Base-by-base conservation (phyloP, 2,888 invertebrate species). In the Blastobasis lacticolella region DNA sequence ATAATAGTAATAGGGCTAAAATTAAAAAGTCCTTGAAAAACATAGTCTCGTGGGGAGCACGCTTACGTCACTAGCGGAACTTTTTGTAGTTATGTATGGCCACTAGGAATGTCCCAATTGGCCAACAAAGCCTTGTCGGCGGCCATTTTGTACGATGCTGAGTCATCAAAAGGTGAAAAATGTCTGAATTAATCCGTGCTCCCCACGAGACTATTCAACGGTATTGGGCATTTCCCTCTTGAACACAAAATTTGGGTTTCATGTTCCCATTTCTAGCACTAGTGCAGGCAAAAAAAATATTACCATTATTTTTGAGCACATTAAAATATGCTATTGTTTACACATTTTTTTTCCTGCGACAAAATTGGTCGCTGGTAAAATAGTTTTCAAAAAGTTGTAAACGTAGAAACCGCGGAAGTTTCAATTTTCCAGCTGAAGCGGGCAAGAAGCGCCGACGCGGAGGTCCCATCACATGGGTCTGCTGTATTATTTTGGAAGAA, bases 61-160 rank as follows among this genome's bases (percentile, higher is more conserved):
- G 65, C 59, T 67, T 78, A 86, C 88, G 88, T 88, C 87, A 87
- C 69, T 64, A 67, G 67, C 72, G 68, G 71, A 72, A 67, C 75
- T 79, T 83, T 73, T 81, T 78, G 75, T 80, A 80, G 77, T 70
- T 84, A 83, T 75, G 78, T 80, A 75, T 77, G 63, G 70, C 68
- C 65, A 73, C 73, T 65, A 75, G 73, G 70, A 66, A 66, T 68
- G 64, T 67, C 67, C 74, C 64, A 79, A 86, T 87, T 87, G 87
- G 86, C 74, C 78, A 76, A 79, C 73, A 80, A 79, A 84, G 80
- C 85, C 86, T 87, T 78, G 79, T 73, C 77, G 86, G 90, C 90
- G 88, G 91, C 91, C 91, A 91, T 91, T 89, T 92, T 91, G 90
- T 81, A 71, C 77, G 75, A 75, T 89, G 90, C 84, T 91, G 91